These are phyloP conservation scores for Phalacrocorax brasilianus DNA, from an alignment of 2,113 vertebrate species.

Conservation along the genomic window DNA sequence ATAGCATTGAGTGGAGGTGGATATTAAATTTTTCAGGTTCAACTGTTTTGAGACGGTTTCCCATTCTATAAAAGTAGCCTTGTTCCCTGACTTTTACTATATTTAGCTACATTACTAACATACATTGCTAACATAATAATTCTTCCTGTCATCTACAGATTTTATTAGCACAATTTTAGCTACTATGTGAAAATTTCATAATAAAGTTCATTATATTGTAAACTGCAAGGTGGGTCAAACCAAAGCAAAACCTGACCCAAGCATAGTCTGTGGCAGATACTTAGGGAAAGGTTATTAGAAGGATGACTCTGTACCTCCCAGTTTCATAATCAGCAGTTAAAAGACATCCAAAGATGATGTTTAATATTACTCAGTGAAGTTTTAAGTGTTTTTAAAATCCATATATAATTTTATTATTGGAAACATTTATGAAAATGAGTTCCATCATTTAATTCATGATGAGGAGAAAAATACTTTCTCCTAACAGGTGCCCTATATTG, in stretches of 20 bases:
- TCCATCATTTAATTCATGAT: neutral
- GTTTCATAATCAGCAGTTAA: neutral
- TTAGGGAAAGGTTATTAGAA: neutral
- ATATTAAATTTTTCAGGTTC: neutral
- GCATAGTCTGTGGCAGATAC: neutral
- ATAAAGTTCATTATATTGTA: neutral
- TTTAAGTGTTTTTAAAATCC: neutral
- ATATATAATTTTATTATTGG: neutral
- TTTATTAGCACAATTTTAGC: neutral
- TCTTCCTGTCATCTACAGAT: neutral
- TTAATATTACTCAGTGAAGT: neutral
- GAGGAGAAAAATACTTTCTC: conserved; percentile 3
- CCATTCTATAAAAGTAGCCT: neutral
- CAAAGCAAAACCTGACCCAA: neutral
- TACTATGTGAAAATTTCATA: neutral
- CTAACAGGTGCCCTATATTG: neutral
- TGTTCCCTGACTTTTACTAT: neutral
- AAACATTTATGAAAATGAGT: neutral
- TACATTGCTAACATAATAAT: neutral
- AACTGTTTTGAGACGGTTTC: neutral
- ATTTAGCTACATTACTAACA: neutral
- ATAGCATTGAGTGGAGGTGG: neutral
- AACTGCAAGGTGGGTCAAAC: neutral
- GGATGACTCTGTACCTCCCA: neutral
- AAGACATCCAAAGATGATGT: neutral